Conservation (phyloP, 2,888 invertebrate species). For the Invenusta paracnida region DNA sequence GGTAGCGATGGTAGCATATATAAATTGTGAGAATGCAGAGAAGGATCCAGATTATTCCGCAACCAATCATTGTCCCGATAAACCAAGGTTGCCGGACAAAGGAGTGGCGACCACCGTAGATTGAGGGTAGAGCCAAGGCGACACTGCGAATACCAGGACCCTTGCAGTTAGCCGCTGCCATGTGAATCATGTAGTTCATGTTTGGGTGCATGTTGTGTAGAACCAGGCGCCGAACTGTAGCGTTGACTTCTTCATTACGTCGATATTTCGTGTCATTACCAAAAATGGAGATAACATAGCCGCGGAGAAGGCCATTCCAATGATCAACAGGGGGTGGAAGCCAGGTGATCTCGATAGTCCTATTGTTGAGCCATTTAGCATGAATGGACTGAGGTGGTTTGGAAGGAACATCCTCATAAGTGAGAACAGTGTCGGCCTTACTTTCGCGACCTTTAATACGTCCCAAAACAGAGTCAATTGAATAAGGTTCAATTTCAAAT, state of each 20-base stretch:
- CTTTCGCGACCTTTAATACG: constrained; percentile 32
- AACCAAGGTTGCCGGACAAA: constrained; percentile 28
- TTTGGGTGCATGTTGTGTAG: background rate
- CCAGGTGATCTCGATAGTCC: background rate
- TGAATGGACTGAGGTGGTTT: constrained; percentile 13
- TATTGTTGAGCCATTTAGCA: constrained; percentile 26
- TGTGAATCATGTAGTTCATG: constrained; percentile 21
- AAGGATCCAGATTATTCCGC: constrained; percentile 24
- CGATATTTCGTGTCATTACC: background rate
- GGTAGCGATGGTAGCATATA: constrained; percentile 30
- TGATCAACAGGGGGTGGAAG: background rate
- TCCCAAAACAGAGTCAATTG: background rate
- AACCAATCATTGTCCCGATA: constrained; percentile 13
- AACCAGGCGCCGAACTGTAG: background rate
- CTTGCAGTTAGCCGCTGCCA: constrained; percentile 29
- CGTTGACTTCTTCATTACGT: background rate
- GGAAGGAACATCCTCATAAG: constrained; percentile 24
- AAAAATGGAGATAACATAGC: constrained; percentile 20
- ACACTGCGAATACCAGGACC: constrained; percentile 26
- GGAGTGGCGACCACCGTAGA: background rate
- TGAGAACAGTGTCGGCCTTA: constrained; percentile 17
- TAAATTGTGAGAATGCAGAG: constrained; percentile 24
- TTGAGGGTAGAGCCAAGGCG: background rate
- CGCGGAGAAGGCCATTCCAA: constrained; percentile 36
- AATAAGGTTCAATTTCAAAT: constrained; percentile 37